Evolutionary conservation across 1,140 invertebrate species (phyloP).

Genomic region (Drosophila nannoptera): DNA sequence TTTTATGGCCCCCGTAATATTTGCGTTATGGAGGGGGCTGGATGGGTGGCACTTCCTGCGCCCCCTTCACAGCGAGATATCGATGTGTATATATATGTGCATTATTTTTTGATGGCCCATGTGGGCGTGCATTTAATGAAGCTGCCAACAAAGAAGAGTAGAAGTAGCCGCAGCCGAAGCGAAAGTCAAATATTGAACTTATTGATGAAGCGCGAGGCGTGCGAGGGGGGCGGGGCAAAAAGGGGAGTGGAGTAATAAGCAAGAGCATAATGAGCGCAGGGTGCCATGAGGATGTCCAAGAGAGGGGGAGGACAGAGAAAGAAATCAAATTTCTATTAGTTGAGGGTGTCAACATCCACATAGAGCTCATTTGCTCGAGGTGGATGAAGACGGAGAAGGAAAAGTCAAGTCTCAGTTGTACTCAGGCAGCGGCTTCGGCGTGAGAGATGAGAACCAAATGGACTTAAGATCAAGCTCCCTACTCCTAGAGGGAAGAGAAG

Average conservation of each 20-base stretch:
- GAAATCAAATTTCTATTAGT: background rate
- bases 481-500: too few relatives aligned
- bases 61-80: background rate
- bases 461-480: too few relatives aligned
- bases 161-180: constrained; percentile 28
- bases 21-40: constrained; percentile 36
- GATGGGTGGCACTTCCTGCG: constrained; percentile 17
- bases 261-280: background rate
- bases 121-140: constrained; percentile 40
- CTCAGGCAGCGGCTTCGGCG: too few relatives aligned
- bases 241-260: background rate
- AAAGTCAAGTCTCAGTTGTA: too few relatives aligned
- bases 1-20: constrained; percentile 56
- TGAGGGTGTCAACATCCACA: too few relatives aligned
- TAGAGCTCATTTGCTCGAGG: too few relatives aligned
- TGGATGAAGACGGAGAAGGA: too few relatives aligned
- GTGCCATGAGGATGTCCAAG: background rate
- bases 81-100: constrained; percentile 1
- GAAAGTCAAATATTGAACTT: constrained; percentile 48
- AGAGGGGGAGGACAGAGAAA: background rate
- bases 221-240: background rate
- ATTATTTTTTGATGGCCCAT: constrained; percentile 21
- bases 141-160: constrained; percentile 37
- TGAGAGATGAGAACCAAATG: too few relatives aligned
- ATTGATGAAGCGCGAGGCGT: constrained; percentile 29